A percentile compares a stretch with the other conserved stretches of the same genome.
Evolutionary conservation across 1,140 invertebrate genomes (phyloP).

Genomic region (Metaphire vulgaris): DNA sequence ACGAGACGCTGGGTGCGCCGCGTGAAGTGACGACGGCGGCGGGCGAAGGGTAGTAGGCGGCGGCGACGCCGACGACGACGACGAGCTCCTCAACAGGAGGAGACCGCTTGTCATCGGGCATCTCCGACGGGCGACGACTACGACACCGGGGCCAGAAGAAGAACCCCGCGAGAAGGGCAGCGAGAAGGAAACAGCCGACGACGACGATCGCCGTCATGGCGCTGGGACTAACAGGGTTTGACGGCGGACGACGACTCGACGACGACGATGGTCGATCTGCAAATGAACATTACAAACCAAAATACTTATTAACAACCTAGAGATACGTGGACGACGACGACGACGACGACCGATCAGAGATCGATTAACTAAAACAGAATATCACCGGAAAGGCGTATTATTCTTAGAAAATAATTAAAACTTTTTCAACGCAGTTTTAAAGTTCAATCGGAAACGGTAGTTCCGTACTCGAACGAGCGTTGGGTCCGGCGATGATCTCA

Average conservation of each 20-base stretch:
- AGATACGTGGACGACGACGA: no score
- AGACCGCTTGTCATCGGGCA: background rate
- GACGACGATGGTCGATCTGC: background rate
- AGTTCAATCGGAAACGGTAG: no score
- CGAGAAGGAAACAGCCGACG: constrained; percentile 1
- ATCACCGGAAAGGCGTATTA: background rate
- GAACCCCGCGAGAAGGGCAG: constrained; percentile 10
- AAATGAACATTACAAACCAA: background rate
- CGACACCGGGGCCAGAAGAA: constrained; percentile 23
- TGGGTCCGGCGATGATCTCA: no score
- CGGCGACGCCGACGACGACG: background rate
- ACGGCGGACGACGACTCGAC: background rate
- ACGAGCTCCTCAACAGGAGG: background rate
- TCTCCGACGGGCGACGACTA: background rate
- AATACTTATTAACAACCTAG: no score
- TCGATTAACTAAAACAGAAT: background rate
- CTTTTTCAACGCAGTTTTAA: no score
- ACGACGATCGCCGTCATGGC: constrained; percentile 14
- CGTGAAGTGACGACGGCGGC: background rate
- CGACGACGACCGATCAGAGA: background rate
- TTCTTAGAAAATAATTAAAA: background rate
- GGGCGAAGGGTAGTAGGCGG: background rate
- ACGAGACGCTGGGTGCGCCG: no score
- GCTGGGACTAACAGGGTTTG: constrained; percentile 8
- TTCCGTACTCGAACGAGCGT: no score